Evolutionary conservation across 1,140 invertebrate genomes (phyloP).

Genomic region (Ceratoteleas bidentatus): DNA sequence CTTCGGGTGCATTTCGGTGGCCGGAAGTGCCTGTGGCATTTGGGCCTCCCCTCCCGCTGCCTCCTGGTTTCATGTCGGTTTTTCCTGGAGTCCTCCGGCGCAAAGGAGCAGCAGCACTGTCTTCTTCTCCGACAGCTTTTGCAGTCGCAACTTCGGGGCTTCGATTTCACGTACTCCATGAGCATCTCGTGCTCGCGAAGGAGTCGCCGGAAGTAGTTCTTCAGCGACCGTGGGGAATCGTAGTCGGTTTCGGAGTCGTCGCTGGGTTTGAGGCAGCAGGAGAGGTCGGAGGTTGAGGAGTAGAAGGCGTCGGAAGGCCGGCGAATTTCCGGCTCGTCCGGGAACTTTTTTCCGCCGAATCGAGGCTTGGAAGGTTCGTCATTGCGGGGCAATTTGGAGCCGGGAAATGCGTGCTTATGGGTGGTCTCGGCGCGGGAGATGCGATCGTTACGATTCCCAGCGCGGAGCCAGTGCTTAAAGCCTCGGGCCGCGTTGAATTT

Average conservation of each 20-base stretch:
- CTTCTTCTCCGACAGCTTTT: not conserved
- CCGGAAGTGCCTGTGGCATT: no score
- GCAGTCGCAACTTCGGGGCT: not conserved
- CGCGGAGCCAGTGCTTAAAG: no score
- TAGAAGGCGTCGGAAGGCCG: slow-evolving; percentile 15
- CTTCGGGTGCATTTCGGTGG: no score
- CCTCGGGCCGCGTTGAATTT: no score
- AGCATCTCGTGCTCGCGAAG: slow-evolving; percentile 25
- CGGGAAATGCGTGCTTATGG: no score
- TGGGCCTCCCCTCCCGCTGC: no score
- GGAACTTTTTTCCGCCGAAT: not conserved
- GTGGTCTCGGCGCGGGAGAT: no score
- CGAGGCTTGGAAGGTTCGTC: slow-evolving; percentile 13
- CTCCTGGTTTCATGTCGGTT: no score
- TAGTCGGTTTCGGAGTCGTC: slow-evolving; percentile 10
- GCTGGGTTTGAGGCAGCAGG: not conserved
- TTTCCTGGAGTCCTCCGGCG: not conserved
- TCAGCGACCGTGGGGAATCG: not conserved
- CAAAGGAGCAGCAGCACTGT: not conserved
- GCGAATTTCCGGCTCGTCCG: not conserved
- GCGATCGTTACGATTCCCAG: no score
- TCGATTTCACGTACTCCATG: slow-evolving; percentile 28
- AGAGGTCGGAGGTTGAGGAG: slow-evolving; percentile 7
- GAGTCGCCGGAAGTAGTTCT: slow-evolving; percentile 20
- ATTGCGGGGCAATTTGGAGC: slow-evolving; percentile 28